Evolutionary conservation across 1,140 invertebrate genomes (phyloP), one percentile per base, ranked within the genome.

Genomic region (Leptinotarsa texana): DNA sequence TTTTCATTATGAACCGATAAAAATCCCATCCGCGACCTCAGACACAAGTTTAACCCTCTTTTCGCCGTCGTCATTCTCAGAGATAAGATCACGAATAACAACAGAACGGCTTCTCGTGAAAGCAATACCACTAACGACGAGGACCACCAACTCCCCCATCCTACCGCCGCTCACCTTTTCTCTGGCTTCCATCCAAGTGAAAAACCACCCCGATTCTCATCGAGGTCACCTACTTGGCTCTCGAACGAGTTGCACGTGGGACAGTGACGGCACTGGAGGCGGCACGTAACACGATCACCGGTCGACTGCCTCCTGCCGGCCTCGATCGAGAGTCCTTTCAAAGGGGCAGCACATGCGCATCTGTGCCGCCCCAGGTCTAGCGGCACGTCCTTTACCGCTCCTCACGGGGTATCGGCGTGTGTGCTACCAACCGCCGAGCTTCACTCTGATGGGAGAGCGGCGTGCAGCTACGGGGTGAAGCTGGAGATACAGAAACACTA

Each of bases 211-310:
- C 6, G 42, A 68, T 42, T 68, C 66, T 42, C 66, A 68, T 68
- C 66, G 66, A 68, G 66, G 66, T 68, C 66, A 68, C 66, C 66
- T 68, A 68, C 66, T 68, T 68, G 66, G 66, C 66, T 42, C 42
- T 68, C 42, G 42, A 15, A 42, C 66, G 66, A 42, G 42, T 47
- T 18, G 24, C 27, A 68, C 66, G 66, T 33, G 42, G 13, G 66
- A 42, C n/a, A 18, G n/a, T 33, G 24, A 33, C 13, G 63, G 63
- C 3, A 68, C 66, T 27, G 24, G 42, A 68, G 15, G 33, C 66
- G 33, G 51, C 66, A 42, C 63, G 3, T 24, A 24, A 13, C 24
- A 27, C 66, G 3, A 47, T 8, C 66, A 33, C 15, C 66, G 66
- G 66, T 68, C 15, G 33, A 42, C 66, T 68, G 33, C 42, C 42